Evolutionary conservation across 2,797 vertebrate genomes (phyloP).

Genomic region (Lepilemur ruficaudatus): DNA sequence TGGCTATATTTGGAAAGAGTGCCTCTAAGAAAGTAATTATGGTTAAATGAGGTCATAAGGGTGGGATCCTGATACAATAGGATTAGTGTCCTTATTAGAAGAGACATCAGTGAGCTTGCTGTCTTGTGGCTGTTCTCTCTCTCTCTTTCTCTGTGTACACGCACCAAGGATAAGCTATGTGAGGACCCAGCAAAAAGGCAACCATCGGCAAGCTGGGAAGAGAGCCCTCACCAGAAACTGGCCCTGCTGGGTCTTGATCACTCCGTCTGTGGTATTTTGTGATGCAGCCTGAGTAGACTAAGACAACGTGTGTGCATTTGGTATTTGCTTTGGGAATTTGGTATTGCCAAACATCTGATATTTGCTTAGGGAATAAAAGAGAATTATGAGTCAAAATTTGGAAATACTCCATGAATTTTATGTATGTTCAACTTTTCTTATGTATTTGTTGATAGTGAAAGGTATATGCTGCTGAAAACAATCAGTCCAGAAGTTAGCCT

Average conservation of each 20-base stretch:
- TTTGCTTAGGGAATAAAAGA: background rate
- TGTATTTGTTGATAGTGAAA: constrained; percentile 3
- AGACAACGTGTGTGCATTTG: background rate
- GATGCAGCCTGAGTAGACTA: background rate
- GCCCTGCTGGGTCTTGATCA: background rate
- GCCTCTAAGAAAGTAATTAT: background rate
- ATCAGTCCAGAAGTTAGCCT: background rate
- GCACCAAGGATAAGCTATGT: background rate
- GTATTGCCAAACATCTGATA: background rate
- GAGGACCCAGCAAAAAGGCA: background rate
- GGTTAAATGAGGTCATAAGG: background rate
- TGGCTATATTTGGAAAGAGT: background rate
- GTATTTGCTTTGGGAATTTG: background rate
- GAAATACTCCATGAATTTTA: background rate
- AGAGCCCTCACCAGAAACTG: background rate
- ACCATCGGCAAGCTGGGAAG: background rate
- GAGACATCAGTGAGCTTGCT: background rate
- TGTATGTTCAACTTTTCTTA: background rate
- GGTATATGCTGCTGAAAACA: background rate
- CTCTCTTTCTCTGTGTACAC: background rate
- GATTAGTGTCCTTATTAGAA: background rate
- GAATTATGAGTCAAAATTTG: background rate
- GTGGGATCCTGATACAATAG: background rate
- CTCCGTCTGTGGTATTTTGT: background rate
- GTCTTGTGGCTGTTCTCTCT: background rate